phyloP scores from a whole-genome alignment of 1,140 invertebrate species.

The Helicoverpa zea region DNA sequence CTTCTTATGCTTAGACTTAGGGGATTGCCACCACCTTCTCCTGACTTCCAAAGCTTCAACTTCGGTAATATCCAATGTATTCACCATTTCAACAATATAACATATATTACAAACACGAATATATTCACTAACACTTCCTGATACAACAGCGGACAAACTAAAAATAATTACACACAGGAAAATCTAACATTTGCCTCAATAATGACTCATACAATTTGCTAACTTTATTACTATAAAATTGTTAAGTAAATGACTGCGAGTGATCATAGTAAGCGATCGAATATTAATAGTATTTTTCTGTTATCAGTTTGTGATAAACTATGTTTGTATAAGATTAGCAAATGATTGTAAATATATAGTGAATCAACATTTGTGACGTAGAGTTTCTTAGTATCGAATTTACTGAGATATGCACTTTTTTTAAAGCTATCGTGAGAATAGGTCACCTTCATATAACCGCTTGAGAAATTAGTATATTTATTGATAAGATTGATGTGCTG shows the following conservation, averaged over 20 bases:
- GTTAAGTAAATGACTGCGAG: not conserved
- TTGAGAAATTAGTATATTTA: too few relatives aligned
- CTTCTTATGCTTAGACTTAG: conserved; percentile 66
- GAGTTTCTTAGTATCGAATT: not conserved
- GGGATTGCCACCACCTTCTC: conserved; percentile 75
- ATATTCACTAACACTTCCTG: conserved; percentile 6
- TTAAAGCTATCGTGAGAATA: too few relatives aligned
- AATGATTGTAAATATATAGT: not conserved
- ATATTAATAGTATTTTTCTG: not conserved
- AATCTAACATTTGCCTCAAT: not conserved
- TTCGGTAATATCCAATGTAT: conserved; percentile 64
- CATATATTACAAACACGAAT: not conserved
- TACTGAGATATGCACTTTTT: too few relatives aligned
- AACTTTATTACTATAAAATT: not conserved
- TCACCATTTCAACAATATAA: conserved; percentile 55
- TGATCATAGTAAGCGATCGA: not conserved
- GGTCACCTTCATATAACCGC: too few relatives aligned
- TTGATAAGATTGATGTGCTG: too few relatives aligned
- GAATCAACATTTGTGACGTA: not conserved
- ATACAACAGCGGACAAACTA: not conserved
- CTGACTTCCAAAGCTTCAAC: conserved; percentile 69
- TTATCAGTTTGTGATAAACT: not conserved
- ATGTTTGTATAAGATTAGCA: not conserved
- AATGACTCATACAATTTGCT: not conserved
- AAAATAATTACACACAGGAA: not conserved